A percentile compares a stretch with the other conserved stretches of the same genome.
phyloP scores from a whole-genome alignment of 2,797 vertebrate genomes.

The Lithobates sylvaticus region DNA sequence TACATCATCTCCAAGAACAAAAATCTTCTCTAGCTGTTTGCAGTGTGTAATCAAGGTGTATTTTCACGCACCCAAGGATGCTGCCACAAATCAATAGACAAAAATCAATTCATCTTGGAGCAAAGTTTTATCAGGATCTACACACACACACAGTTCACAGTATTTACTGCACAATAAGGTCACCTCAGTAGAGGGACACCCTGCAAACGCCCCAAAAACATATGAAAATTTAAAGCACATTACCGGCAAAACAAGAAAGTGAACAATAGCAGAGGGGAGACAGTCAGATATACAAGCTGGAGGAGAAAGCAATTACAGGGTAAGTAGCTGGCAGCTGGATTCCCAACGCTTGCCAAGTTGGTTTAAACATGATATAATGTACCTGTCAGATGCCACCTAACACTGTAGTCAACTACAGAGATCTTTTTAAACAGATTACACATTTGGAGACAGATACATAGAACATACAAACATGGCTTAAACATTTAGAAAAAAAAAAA shows the following conservation, averaged over 20 bases:
- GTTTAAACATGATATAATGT: constrained; percentile 65
- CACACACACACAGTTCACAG: background rate
- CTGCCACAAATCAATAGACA: constrained; percentile 45
- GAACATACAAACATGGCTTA: background rate
- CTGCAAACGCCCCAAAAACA: background rate
- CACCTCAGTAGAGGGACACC: constrained; percentile 15
- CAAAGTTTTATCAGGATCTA: constrained; percentile 22
- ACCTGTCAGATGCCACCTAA: constrained; percentile 54
- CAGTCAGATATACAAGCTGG: constrained; percentile 61
- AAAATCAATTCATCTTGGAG: constrained; percentile 37
- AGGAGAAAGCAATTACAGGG: constrained; percentile 66
- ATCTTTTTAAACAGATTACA: constrained; percentile 36
- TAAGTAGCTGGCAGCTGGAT: constrained; percentile 41
- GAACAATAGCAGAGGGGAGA: constrained; percentile 65
- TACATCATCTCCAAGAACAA: background rate
- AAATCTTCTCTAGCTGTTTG: background rate
- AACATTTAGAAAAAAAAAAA: background rate
- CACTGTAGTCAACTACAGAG: constrained; percentile 28
- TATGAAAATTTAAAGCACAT: constrained; percentile 23
- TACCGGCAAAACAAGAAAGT: constrained; percentile 69
- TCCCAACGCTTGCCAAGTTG: constrained; percentile 60
- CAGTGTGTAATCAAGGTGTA: constrained; percentile 6
- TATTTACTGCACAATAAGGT: constrained; percentile 42
- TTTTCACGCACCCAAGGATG: constrained; percentile 36
- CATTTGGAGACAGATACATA: background rate